Conservation (phyloP, 1,140 invertebrate genomes). For the Trachymyrmex cornetzi region DNA sequence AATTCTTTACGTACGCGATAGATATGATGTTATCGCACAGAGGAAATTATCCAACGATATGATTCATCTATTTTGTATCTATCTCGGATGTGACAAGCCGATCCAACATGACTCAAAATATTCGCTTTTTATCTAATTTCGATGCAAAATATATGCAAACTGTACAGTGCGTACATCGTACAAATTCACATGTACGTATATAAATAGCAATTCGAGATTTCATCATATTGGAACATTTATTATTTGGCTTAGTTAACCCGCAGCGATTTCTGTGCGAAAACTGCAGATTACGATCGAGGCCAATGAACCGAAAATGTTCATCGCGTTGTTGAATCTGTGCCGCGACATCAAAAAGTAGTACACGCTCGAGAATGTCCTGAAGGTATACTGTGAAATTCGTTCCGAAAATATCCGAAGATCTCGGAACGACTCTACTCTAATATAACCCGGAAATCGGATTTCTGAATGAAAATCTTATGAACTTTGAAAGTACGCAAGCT, state of each 20-base stretch:
- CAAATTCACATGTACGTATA: background rate
- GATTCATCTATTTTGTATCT: constrained; percentile 19
- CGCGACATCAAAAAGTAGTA: constrained; percentile 15
- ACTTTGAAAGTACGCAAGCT: background rate
- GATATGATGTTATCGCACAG: background rate
- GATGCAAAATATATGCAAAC: background rate
- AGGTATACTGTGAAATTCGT: constrained; percentile 22
- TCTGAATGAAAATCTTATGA: constrained; percentile 44
- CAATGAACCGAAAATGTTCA: constrained; percentile 60
- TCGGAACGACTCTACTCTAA: background rate
- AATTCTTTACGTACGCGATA: background rate
- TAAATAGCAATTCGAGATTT: constrained; percentile 1
- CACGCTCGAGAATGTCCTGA: constrained; percentile 41
- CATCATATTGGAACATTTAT: constrained; percentile 50
- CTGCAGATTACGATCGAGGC: constrained; percentile 30
- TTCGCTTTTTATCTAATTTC: constrained; percentile 47
- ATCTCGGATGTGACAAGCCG: too few relatives aligned
- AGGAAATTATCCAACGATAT: background rate
- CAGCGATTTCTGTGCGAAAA: constrained; percentile 39
- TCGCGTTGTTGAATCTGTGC: constrained; percentile 32
- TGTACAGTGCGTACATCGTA: too few relatives aligned
- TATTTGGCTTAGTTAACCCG: constrained; percentile 60
- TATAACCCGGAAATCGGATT: constrained; percentile 16
- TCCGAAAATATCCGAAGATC: constrained; percentile 16
- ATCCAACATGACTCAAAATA: constrained; percentile 3